phyloP scores from a whole-genome alignment of 2,888 invertebrate genomes.

The Plebejus argus region DNA sequence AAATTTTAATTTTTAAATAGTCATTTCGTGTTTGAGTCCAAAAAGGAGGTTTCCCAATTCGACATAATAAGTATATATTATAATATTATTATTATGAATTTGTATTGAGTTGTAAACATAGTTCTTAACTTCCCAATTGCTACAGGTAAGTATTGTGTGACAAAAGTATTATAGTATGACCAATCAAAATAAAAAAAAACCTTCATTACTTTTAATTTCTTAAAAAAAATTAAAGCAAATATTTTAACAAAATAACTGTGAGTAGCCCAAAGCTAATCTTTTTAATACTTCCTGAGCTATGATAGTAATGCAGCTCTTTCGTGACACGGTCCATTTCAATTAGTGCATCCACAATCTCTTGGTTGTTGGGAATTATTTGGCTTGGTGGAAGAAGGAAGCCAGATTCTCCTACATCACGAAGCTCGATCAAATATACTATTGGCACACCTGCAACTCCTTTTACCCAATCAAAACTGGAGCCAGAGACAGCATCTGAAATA shows the following conservation, averaged over 20 bases:
- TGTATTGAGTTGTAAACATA: no score
- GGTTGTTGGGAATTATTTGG: constrained; percentile 61
- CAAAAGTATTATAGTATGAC: background rate
- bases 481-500: constrained; percentile 60
- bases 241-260: background rate
- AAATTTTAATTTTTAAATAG: background rate
- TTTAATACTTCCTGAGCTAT: constrained; percentile 34
- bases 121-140: no score
- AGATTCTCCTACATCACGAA: constrained; percentile 71
- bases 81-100: no score
- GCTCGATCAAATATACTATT: constrained; percentile 75
- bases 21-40: no score
- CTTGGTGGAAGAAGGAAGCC: constrained; percentile 75
- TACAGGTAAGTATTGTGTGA: background rate
- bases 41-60: no score
- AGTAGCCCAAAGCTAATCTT: constrained; percentile 35
- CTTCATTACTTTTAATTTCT: background rate
- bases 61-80: no score
- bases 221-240: background rate
- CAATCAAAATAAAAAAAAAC: background rate
- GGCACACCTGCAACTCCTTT: constrained; percentile 69
- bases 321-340: constrained; percentile 49
- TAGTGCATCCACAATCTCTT: constrained; percentile 57
- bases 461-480: constrained; percentile 75
- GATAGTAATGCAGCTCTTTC: constrained; percentile 43